Base-by-base conservation (phyloP, 2,888 invertebrate species). In the Andrena fulva region DNA sequence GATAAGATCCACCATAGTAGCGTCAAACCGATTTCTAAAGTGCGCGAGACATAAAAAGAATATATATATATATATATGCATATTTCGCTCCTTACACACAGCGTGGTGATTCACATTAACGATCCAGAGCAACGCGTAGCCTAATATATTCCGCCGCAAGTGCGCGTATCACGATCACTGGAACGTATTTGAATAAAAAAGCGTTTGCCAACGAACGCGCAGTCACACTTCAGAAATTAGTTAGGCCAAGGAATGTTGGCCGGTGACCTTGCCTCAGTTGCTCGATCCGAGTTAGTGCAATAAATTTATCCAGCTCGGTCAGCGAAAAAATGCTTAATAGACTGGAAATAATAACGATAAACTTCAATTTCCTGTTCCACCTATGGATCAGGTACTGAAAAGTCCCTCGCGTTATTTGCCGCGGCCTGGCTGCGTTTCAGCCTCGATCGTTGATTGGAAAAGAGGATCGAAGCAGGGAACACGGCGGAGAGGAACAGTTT, bases 301-400 rank as follows among this genome's bases (percentile, higher is more conserved):
- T 60, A 77, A 77, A 66, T 50, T 50, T 29, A 69, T 63, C 16
- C 16, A 33, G 60, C 54, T 10, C 31, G 3, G 10, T 8, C 42
- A 5, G 27, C 4, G 42, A 59, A 80, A 78, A 80, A 72, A 48
- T 78, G 24, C 24, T 78, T 68, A 78, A 68, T 56, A 72, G 54
- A n/a, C 48, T 29, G 72, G 54, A 67, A 79, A 67, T 63, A 50
- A 35, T 35, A 62, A 35, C 52, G 68, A 69, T 77, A 64, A 79
- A 63, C 54, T 50, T 62, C 54, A 71, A 78, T 80, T 80, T 63
- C 71, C 80, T 78, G 80, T 67, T 63, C n/a, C 48, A 48, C n/a
- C 54, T 10, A 48, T 56, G 56, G 72, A 50, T 68, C 35, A 62
- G 79, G 66, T 82, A 68, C 74, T 54, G 68, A 63, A 69, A 68